Percentiles rank a stretch among this genome's conserved stretches.
Conservation (phyloP, 2,797 vertebrate species). For the Poecile montanus region DNA sequence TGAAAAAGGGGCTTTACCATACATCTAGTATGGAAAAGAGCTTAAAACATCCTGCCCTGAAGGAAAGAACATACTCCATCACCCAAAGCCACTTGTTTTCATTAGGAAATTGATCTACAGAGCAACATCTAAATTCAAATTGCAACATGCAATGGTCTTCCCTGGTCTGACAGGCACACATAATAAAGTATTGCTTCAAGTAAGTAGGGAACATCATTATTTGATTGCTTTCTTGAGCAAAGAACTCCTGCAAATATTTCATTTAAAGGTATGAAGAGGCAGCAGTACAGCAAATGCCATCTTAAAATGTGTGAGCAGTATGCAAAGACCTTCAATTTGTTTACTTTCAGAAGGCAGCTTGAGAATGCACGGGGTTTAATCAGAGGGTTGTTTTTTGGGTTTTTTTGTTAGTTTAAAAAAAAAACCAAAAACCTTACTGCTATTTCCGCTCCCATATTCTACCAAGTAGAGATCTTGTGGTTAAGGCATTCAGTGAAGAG, state of each 20-base stretch:
- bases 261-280: neutral
- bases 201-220: neutral
- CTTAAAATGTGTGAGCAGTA: neutral
- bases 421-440: neutral
- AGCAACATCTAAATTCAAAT: neutral
- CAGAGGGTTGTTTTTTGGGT: neutral
- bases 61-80: neutral
- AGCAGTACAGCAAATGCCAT: neutral
- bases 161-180: neutral
- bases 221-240: neutral
- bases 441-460: conserved; percentile 71
- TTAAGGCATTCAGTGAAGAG: conserved; percentile 69
- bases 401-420: no score
- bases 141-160: neutral
- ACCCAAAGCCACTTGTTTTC: neutral
- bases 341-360: conserved; percentile 55
- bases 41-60: neutral
- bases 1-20: neutral
- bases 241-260: neutral
- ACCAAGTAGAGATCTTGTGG: conserved; percentile 49
- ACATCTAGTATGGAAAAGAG: neutral
- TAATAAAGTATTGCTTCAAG: neutral
- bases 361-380: neutral
- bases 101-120: neutral
- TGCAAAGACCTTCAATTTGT: conserved; percentile 44